Evolutionary conservation across 2,797 vertebrate genomes (phyloP).

Genomic region (Xenopus petersii): DNA sequence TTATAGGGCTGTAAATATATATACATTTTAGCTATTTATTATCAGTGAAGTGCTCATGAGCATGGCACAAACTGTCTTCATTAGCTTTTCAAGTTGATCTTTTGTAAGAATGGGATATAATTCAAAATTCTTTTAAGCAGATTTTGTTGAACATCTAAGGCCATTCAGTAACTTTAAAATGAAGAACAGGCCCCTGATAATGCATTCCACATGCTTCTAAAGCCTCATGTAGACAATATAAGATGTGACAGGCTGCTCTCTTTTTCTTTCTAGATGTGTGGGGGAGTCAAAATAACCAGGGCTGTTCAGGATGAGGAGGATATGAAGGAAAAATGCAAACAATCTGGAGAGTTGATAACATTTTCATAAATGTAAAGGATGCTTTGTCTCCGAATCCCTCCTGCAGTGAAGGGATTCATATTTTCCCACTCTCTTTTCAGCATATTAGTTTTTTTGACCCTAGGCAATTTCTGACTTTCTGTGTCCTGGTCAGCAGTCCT

Average conservation of each 20-base stretch:
- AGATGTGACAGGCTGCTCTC: constrained; percentile 33
- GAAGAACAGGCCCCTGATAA: constrained; percentile 53
- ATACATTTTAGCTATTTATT: constrained; percentile 1
- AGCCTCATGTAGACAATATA: constrained; percentile 35
- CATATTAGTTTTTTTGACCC: constrained; percentile 27
- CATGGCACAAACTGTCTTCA: constrained; percentile 60
- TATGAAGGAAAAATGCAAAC: constrained; percentile 53
- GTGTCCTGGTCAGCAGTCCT: constrained; percentile 25
- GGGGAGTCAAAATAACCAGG: constrained; percentile 42
- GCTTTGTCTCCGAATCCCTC: constrained; percentile 20
- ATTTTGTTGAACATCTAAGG: constrained; percentile 63
- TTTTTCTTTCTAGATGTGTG: constrained; percentile 46
- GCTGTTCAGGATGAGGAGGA: constrained; percentile 33
- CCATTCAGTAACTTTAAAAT: constrained; percentile 51
- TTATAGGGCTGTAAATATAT: constrained; percentile 5
- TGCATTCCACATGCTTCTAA: constrained; percentile 55
- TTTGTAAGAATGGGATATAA: constrained; percentile 65
- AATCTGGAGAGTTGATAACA: constrained; percentile 20
- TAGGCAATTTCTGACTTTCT: constrained; percentile 21
- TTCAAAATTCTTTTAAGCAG: constrained; percentile 56
- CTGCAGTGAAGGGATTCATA: constrained; percentile 28
- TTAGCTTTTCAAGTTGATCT: constrained; percentile 56
- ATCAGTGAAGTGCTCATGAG: constrained; percentile 49
- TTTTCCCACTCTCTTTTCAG: constrained; percentile 12
- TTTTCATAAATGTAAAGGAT: constrained; percentile 40